A percentile compares a stretch with the other conserved stretches of the same genome.
Conservation (phyloP, 2,888 invertebrate genomes). For the Amiota mariae region DNA sequence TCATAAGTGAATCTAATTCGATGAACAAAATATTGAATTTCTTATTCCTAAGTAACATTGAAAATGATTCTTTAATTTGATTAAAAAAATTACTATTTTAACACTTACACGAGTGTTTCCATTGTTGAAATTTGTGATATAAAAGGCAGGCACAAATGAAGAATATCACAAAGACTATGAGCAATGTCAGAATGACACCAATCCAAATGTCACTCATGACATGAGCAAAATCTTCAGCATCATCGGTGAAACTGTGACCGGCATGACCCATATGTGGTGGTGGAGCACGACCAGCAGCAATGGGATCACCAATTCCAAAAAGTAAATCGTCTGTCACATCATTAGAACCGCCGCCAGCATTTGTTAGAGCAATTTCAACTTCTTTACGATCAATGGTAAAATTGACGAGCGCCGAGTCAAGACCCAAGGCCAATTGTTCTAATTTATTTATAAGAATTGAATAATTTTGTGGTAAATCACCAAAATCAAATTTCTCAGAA, state of each 20-base stretch:
- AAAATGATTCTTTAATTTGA: too few species aligned
- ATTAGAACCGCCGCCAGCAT: constrained; percentile 43
- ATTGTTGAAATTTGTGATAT: constrained; percentile 79
- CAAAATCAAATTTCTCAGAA: constrained; percentile 62
- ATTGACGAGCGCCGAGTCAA: constrained; percentile 68
- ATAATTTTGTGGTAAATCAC: constrained; percentile 68
- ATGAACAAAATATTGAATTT: too few species aligned
- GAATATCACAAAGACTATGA: constrained; percentile 78
- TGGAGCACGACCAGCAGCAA: constrained; percentile 57
- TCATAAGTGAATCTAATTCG: too few species aligned
- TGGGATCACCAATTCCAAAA: constrained; percentile 55
- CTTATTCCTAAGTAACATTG: too few species aligned
- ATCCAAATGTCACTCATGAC: constrained; percentile 79
- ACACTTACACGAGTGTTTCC: constrained; percentile 78
- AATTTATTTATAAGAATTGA: constrained; percentile 70
- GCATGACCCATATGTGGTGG: constrained; percentile 53
- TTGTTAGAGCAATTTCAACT: constrained; percentile 62
- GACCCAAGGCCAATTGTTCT: constrained; percentile 69
- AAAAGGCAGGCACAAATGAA: constrained; percentile 79
- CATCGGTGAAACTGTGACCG: constrained; percentile 61
- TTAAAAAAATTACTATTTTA: neutral
- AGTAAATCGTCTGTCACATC: constrained; percentile 54
- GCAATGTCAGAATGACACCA: constrained; percentile 77
- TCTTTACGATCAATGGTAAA: constrained; percentile 67
- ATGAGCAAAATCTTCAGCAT: constrained; percentile 75